Evolutionary conservation across 2,888 invertebrate genomes (phyloP).

Genomic region (Philaethria dido): DNA sequence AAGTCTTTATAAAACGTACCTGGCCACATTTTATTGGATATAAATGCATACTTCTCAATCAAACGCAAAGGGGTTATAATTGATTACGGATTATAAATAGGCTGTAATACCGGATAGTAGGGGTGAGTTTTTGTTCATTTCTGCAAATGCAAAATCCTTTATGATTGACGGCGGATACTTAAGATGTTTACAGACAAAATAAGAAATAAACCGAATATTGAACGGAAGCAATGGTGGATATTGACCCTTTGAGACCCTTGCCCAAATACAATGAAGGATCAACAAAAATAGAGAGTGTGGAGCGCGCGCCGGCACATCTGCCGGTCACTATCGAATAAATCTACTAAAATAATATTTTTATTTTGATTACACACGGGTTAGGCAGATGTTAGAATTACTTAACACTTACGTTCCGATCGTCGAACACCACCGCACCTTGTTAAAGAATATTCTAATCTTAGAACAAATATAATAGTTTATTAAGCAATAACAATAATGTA

Average conservation of each 20-base stretch:
- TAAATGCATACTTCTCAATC: slow-evolving; percentile 13
- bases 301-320: slow-evolving; percentile 74
- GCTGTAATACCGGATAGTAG: slow-evolving; percentile 40
- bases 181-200: slow-evolving; percentile 70
- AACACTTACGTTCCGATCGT: slow-evolving; percentile 49
- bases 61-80: slow-evolving; percentile 39
- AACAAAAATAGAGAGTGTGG: slow-evolving; percentile 75
- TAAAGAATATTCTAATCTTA: too few species aligned
- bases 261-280: slow-evolving; percentile 71
- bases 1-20: not conserved
- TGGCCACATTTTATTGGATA: not conserved
- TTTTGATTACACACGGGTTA: slow-evolving; percentile 81
- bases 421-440: slow-evolving; percentile 30
- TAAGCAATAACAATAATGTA: too few species aligned
- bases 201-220: slow-evolving; percentile 62
- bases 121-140: slow-evolving; percentile 45
- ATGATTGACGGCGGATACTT: slow-evolving; percentile 63
- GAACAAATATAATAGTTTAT: too few species aligned
- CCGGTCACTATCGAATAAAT: slow-evolving; percentile 81
- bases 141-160: slow-evolving; percentile 50
- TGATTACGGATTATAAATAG: slow-evolving; percentile 39
- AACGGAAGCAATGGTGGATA: slow-evolving; percentile 76
- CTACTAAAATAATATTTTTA: slow-evolving; percentile 83
- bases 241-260: slow-evolving; percentile 73
- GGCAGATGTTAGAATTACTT: slow-evolving; percentile 73